Base-by-base conservation (phyloP, 1,140 invertebrate genomes). In the Lordiphosa mommai region DNA sequence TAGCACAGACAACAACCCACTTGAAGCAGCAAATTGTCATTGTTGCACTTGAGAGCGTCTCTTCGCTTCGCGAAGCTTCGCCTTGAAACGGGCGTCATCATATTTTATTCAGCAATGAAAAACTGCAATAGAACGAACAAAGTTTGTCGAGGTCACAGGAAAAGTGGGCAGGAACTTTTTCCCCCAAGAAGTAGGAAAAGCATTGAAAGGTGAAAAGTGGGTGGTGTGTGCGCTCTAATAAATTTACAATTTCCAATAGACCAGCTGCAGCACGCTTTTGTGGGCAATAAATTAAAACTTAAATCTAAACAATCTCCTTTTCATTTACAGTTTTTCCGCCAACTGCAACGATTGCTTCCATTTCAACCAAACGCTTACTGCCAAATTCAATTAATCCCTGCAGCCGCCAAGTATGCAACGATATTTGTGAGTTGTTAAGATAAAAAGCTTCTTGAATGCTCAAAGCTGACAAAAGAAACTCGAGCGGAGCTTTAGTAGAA, bases 31-130 rank as follows among this genome's bases (percentile, higher is more conserved):
- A 66, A 66, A 57, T 50, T 38, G 63, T 58, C 63, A 66, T 66
- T 66, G 63, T 57, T 41, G 61, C 52, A 41, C 51, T 66, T 66
- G 52, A 66, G 56, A 58, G 63, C 27, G n/a, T 23, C 20, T 23
- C 58, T 29, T 41, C 56, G 37, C 32, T 52, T 66, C 13, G 43
- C 58, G 20, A 36, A 47, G 37, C 32, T 52, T 66, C 13, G 43
- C 63, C 63, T 66, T 66, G 63, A 66, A 65, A 37, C 63, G 20
- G 5, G 20, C 20, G 4, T 46, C 27, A 44, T 66, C 61, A 66
- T 66, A 67, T 66, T 66, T 66, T 66, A 66, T 66, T 66, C 61
- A 66, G 63, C 61, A 52, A 52, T 14, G 12, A 32, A 41, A 57
- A 46, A 48, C 17, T 48, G 43, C 10, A 65, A 56, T 56, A 30